Base-by-base conservation (phyloP, 2,888 invertebrate genomes). In the Apodemia hepburni region DNA sequence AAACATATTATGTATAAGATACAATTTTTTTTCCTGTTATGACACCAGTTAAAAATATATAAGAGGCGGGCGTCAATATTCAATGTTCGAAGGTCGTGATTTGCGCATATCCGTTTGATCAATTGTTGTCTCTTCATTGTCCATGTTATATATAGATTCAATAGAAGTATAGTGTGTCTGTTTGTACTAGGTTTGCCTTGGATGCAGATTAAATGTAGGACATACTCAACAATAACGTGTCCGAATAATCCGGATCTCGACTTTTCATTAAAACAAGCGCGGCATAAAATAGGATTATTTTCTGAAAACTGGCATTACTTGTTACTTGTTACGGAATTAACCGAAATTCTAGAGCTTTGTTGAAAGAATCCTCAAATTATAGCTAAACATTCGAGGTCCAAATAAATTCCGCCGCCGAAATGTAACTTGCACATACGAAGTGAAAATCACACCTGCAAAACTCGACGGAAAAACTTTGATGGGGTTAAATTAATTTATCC, bases 101-200 rank as follows among this genome's bases (percentile, higher is more conserved):
- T 45, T 45, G 45, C n/a, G 45, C 45, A 45, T n/a, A 45, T 45
- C 45, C 45, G 45, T 45, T 45, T 45, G n/a, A 45, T 45, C 45
- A 45, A 45, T 45, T 45, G 45, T 45, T n/a, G 45, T 45, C 45
- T 45, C n/a, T 45, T 17, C 45, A 45, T 45, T n/a, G 45, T 45
- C 45, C 5, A 17, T 15, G 7, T 8, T n/a, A 45, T 2, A 17
- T 17, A 45, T 45, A 45, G 6, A 45, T n/a, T 17, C 45, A 45
- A 45, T 42, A 42, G 38, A n/a, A n/a, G 45, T 5, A 45, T 45
- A 45, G n/a, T 45, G 7, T n/a, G n/a, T 45, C 6, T 8, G 7
- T 3, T 42, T 42, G 42, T 42, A 42, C 42, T 15, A 15, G 42
- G 42, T 15, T 42, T 42, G 42, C 12, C 12, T 15, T 15, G 15